Evolutionary conservation across 2,888 invertebrate species (phyloP), one percentile per base, ranked within the genome.

Genomic region (Anthrax anthrax): DNA sequence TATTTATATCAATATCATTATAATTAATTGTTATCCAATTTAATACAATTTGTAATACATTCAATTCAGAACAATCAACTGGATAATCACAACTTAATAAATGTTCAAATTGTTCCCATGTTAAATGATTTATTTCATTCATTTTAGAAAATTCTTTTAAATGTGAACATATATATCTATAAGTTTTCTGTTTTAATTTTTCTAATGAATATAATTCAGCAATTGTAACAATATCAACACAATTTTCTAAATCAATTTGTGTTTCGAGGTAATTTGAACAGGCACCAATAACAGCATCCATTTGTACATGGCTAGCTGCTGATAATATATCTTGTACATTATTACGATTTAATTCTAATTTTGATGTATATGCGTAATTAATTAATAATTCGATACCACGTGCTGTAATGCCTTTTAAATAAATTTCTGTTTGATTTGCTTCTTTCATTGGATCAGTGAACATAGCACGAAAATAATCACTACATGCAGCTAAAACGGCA

Each of bases 401-500:
- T 0, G 80, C 77, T 8, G 77, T 75, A 6, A 83, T 74, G 3
- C 81, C 82, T 57, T 78, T 77, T 32, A 83, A 61, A 50, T 70
- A 70, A 9, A 83, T 79, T 60, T 80, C 77, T 46, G 73, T 72
- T 59, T 78, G 75, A 17, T 72, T 69, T 19, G 80, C 72, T 62
- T 84, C 83, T 50, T 74, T 65, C 74, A 83, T 78, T 40, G 76
- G 77, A 53, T 64, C 78, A 1, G 80, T 80, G 57, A 84, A 84
- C 82, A 83, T 82, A 43, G 82, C 82, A 53, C 79, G 72, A 63
- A 84, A 84, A 56, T 82, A 84, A 57, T 81, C 81, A 56, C 81
- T 81, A 57, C 80, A 80, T 27, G 82, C 78, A 4, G 83, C 79
- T 49, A 83, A 64, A 2, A 83, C 80, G 1, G 77, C 79, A 51